Conservation (phyloP, 2,113 vertebrate species). For the Zingel zingel region DNA sequence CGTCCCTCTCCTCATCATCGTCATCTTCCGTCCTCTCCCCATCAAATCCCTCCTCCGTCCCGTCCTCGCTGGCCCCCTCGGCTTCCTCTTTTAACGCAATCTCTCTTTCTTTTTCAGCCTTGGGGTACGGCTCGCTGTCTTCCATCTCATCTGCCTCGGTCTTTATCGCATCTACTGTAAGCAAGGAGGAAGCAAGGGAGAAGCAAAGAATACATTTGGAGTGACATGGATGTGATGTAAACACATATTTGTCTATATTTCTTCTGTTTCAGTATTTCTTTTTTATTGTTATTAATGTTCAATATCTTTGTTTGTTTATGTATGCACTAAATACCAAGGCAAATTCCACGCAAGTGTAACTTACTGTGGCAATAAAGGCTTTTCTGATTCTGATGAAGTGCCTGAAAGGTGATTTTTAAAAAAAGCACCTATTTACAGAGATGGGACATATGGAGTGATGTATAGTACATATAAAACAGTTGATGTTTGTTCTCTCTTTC, state of each 20-base stretch:
- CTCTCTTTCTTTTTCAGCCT: conserved; percentile 67
- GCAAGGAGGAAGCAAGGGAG: conserved; percentile 61
- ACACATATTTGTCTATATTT: not conserved
- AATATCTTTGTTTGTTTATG: too few relatives aligned
- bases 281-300: too few relatives aligned
- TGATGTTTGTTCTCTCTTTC: conserved; percentile 2
- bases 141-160: conserved; percentile 77
- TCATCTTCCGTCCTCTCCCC: conserved; percentile 84
- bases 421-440: not conserved
- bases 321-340: too few relatives aligned
- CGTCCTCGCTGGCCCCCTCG: conserved; percentile 64
- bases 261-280: too few relatives aligned
- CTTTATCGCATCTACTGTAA: conserved; percentile 67
- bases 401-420: not conserved
- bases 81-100: conserved; percentile 56
- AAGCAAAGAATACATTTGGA: conserved; percentile 20
- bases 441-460: not conserved
- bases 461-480: not conserved
- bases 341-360: too few relatives aligned
- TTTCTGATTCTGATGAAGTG: not conserved
- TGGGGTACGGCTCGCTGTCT: conserved; percentile 75
- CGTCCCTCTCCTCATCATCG: conserved; percentile 77
- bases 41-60: conserved; percentile 77
- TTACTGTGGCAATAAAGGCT: too few relatives aligned
- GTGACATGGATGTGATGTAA: conserved; percentile 1